Evolutionary conservation across 2,888 invertebrate genomes (phyloP), one percentile per base, ranked within the genome.

Genomic region (Flexamia atlantica): DNA sequence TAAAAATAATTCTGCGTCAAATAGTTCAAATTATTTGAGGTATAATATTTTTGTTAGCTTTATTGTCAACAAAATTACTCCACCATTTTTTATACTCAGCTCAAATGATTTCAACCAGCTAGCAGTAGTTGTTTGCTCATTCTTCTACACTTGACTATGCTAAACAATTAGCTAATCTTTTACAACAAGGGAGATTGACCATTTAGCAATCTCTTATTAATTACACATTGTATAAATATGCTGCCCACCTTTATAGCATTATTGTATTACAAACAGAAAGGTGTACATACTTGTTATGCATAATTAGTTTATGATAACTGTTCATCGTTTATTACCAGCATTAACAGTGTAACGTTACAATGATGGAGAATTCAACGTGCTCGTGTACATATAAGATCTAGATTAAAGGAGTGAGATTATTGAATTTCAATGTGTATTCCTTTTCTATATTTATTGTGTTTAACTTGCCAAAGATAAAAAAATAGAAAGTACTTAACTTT

Each of bases 311-410:
- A 64, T 53, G 20, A 3, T 46, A 46, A 53, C 53, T 53, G 53
- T 53, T 53, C 23, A 20, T 4, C 28, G 30, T 64, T 64, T 30
- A 64, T 30, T 2, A 64, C 30, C 17, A 17, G 30, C 28, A 7
- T 30, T 4, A 53, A 53, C 53, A 5, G 53, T 23, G 53, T 23
- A 3, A 9, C 23, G 17, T 23, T 53, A 23, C 5, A 30, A 28
- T 64, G 30, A 25, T 14, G 30, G 30, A 28, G 25, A 17, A 3
- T 64, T 28, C 14, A 2, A 28, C 28, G 30, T 64, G 25, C 17
- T 64, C 30, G 64, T 64, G 64, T 64, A 64, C 5, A 64, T 64
- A 64, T 64, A 30, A 30, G 30, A 64, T 64, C 14, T 64, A 64
- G 25, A 20, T 14, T 30, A 64, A 14, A 5, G 4, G 17, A 64